Evolutionary conservation across 2,797 vertebrate genomes (phyloP), one percentile per base, ranked within the genome.

Genomic region (Thripadectes ignobilis): DNA sequence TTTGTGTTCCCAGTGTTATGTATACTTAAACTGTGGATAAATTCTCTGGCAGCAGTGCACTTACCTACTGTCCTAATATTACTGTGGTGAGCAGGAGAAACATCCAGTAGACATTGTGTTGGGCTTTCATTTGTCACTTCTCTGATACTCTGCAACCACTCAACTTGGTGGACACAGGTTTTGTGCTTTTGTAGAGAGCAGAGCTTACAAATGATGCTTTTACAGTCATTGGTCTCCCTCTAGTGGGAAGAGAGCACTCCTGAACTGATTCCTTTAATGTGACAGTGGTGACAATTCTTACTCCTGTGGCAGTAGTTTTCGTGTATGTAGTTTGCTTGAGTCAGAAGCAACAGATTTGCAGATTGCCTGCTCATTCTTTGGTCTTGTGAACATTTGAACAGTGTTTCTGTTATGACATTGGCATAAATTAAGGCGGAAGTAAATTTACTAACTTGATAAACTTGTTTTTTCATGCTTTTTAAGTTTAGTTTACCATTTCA

Each of bases 211-310:
- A 9, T 15, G 32, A 12, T 59, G 14, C 39, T 96, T 96, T 75
- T 38, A 61, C 41, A 43, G 39, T 94, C 78, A 18, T 76, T 88
- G 94, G 88, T 96, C 93, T 96, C 96, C 96, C 95, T 93, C 96
- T 97, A 89, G 80, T 95, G 95, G 93, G 85, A 69, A 76, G 67
- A 77, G 52, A 74, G 27, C 38, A 34, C n/a, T 85, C 85, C 34
- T 49, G 65, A 85, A 22, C 14, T 8, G 43, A 12, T 48, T 83
- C n/a, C 23, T 73, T 30, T 14, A 34, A 9, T 27, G 30, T 63
- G 65, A 10, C 14, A 8, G 18, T 13, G 6, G 19, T 74, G 46
- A 43, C 58, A 51, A 26, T 30, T 87, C 18, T 45, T 49, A 7
- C 1, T 88, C 10, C 26, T 41, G 20, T 26, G 49, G 17, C 59